A percentile compares a stretch with the other conserved stretches of the same genome.
phyloP scores from a whole-genome alignment of 2,113 vertebrate genomes.

The Recurvirostra avosetta region DNA sequence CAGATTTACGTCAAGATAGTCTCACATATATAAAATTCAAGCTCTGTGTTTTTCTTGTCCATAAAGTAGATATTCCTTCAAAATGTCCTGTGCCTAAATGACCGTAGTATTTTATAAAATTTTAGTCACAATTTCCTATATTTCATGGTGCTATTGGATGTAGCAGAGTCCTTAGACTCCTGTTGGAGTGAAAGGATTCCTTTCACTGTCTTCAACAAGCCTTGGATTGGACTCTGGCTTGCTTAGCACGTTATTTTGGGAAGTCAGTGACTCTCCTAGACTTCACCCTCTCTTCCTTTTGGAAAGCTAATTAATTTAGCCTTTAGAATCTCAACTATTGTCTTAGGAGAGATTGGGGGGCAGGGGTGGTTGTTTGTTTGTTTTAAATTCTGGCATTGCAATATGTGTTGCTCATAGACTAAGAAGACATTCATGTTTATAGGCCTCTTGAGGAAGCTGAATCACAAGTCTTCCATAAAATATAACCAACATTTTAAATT shows the following conservation, averaged over 20 bases:
- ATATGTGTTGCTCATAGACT: neutral
- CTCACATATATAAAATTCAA: neutral
- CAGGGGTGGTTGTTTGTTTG: neutral
- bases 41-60: neutral
- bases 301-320: neutral
- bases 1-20: neutral
- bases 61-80: neutral
- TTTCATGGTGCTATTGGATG: neutral
- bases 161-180: neutral
- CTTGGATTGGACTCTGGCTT: neutral
- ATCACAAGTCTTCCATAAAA: constrained; percentile 26
- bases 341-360: neutral
- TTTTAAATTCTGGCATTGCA: neutral
- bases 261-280: neutral
- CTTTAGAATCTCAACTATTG: neutral
- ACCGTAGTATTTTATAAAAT: neutral
- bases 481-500: constrained; percentile 31
- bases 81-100: neutral
- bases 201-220: neutral
- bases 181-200: neutral
- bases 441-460: constrained; percentile 13
- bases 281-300: neutral
- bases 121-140: neutral
- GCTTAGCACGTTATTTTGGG: neutral
- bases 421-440: neutral